Evolutionary conservation across 2,113 vertebrate genomes (phyloP).

Genomic region (Ceyx margarethae): DNA sequence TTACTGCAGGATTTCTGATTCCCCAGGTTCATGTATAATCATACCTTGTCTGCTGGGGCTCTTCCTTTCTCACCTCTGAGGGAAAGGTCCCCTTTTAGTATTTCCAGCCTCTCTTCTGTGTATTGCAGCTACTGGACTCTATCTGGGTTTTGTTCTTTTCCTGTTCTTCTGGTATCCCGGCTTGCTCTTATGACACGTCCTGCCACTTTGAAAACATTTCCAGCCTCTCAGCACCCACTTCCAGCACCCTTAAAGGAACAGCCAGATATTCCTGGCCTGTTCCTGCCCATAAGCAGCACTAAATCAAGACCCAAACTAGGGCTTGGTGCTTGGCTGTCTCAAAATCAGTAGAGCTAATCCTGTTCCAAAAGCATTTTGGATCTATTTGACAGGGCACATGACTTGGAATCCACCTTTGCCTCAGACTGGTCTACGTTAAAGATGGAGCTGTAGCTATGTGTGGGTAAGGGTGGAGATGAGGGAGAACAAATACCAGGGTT

Average conservation of each 20-base stretch:
- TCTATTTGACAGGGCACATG: not conserved
- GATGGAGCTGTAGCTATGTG: not conserved
- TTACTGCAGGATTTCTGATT: not conserved
- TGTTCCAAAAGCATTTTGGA: not conserved
- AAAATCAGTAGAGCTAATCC: not conserved
- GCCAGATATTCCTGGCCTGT: not conserved
- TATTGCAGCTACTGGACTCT: not conserved
- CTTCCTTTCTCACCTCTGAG: not conserved
- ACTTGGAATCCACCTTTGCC: not conserved
- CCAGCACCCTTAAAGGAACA: constrained; percentile 28
- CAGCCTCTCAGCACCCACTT: not conserved
- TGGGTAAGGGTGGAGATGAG: not conserved
- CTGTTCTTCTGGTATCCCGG: constrained; percentile 46
- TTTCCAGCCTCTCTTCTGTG: not conserved
- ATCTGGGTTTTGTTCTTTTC: not conserved
- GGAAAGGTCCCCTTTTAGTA: not conserved
- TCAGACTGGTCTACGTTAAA: not conserved
- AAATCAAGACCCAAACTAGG: not conserved
- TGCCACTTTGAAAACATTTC: not conserved
- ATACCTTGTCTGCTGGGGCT: constrained; percentile 32
- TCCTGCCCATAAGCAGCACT: not conserved
- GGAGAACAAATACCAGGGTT: not conserved
- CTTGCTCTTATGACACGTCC: not conserved
- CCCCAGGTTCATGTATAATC: not conserved
- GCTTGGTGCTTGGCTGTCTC: not conserved